Percentiles rank a stretch among this genome's conserved stretches.
Conservation (phyloP, 2,888 invertebrate genomes). For the Mimachlamys varia region DNA sequence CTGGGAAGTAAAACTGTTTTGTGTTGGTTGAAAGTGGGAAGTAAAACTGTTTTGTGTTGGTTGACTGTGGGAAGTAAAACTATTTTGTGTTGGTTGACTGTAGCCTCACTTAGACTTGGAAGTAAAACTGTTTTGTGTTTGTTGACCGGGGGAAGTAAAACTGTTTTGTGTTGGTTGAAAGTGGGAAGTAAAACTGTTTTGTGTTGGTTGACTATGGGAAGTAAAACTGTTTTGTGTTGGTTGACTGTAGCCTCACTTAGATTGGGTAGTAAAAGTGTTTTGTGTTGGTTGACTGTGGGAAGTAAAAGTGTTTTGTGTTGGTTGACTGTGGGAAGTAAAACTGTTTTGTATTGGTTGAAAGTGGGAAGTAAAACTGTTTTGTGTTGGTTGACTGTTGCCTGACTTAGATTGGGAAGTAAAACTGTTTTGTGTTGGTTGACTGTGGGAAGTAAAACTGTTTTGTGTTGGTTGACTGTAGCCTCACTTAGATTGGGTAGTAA, state of each 20-base stretch:
- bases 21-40: no score
- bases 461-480: no score
- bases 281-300: not conserved
- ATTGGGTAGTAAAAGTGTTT: not conserved
- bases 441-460: no score
- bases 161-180: no score
- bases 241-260: not conserved
- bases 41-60: no score
- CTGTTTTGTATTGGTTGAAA: not conserved
- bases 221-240: no score
- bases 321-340: not conserved
- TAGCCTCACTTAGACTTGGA: not conserved
- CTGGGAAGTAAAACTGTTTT: not conserved
- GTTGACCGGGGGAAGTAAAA: no score
- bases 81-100: not conserved
- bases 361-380: no score
- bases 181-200: not conserved
- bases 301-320: no score
- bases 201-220: no score
- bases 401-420: not conserved
- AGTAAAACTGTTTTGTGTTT: not conserved
- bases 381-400: not conserved
- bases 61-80: not conserved
- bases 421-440: not conserved
- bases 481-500: not conserved